These are phyloP conservation scores for Trissolcus brochymenae DNA, from an alignment of 2,888 invertebrate species.

Conservation along the genomic window DNA sequence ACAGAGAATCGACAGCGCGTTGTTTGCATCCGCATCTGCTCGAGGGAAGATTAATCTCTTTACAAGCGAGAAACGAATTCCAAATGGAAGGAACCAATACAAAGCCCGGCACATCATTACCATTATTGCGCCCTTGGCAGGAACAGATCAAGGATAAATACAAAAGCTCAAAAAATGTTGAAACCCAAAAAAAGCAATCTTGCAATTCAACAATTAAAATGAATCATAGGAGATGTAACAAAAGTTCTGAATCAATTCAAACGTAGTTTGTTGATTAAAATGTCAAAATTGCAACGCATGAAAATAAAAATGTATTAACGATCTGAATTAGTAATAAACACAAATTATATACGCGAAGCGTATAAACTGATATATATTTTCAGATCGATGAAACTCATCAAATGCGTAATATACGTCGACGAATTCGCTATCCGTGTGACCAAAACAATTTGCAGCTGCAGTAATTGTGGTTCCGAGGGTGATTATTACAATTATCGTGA, in stretches of 20 bases:
- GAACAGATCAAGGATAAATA: slow-evolving; percentile 3
- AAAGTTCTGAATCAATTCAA: slow-evolving; percentile 34
- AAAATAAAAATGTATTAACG: no score
- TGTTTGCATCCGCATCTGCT: slow-evolving; percentile 55
- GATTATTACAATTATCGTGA: slow-evolving; percentile 24
- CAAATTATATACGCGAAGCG: no score
- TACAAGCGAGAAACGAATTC: slow-evolving; percentile 47
- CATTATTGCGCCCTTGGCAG: slow-evolving; percentile 32
- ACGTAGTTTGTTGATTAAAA: slow-evolving; percentile 30
- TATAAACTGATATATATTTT: no score
- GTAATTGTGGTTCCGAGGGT: slow-evolving; percentile 17
- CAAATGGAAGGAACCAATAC: slow-evolving; percentile 40
- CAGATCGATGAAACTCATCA: slow-evolving; percentile 14
- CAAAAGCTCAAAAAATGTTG: slow-evolving; percentile 12
- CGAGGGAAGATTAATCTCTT: slow-evolving; percentile 55
- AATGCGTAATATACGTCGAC: slow-evolving; percentile 11
- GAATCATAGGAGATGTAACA: slow-evolving; percentile 17
- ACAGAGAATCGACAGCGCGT: slow-evolving; percentile 52
- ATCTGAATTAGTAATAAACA: background rate
- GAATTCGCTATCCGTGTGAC: slow-evolving; percentile 8
- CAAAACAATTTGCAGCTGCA: slow-evolving; percentile 24
- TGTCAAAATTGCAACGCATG: background rate
- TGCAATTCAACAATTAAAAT: no score
- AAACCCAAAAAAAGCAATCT: no score
- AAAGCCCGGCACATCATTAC: slow-evolving; percentile 26